Evolutionary conservation across 1,140 invertebrate species (phyloP), one percentile per base, ranked within the genome.

Genomic region (Gyrodactylus bullatarudis): DNA sequence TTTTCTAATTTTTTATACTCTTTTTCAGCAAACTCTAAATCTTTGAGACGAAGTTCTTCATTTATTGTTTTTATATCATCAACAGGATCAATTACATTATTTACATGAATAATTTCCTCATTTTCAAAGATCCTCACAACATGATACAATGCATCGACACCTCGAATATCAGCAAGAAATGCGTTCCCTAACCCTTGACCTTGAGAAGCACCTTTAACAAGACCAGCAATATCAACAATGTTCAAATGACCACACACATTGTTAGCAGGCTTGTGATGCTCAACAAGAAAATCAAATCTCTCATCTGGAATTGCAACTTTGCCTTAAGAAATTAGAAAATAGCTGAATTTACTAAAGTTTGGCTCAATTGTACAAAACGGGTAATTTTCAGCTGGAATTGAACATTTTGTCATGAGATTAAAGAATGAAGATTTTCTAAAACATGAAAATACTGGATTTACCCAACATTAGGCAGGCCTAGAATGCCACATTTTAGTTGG

Each of bases 291-390:
- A 78, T 97, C 91, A 79, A 86, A 99, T 75, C 95, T 85, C 26
- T 86, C 84, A 83, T 99, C 94, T 2, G 92, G 91, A 1, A 99
- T 92, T n/a, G 93, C 89, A 76, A 98, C 94, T 77, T 93, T 86
- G 88, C 89, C 87, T 94, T 84, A 81, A 76, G 26, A 24, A 54
- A 8, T 74, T 23, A 69, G 72, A 25, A 77, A 8, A 71, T 74
- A 74, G 25, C 34, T 54, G 74, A 74, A 74, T 79, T 92, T 91
- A 94, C 91, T 96, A 87, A 98, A 94, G 90, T 98, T 98, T 23
- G 95, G 95, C 84, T 98, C 92, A 78, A 99, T 99, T 78, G 95
- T 99, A 84, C 95, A 99, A 83, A 99, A 99, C 1, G 95, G 94
- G 81, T 97, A 96, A 79, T 99, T 97, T 83, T 97, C 89, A 73